Conservation (phyloP, 2,888 invertebrate species). For the Netelia fuscicornis region DNA sequence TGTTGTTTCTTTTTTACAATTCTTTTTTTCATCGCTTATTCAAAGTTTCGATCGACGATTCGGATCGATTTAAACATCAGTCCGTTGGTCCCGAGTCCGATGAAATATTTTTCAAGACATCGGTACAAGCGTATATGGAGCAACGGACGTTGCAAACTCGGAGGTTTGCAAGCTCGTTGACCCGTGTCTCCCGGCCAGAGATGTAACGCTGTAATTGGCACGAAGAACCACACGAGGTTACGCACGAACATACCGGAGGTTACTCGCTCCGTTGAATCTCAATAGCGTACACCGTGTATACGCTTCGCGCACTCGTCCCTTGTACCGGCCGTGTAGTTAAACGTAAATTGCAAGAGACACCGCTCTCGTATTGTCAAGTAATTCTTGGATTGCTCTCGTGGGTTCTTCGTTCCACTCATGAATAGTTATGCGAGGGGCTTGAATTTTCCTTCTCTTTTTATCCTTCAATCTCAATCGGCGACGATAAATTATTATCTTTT, state of each 20-base stretch:
- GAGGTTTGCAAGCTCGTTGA: slow-evolving; percentile 61
- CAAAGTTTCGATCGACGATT: too few relatives aligned
- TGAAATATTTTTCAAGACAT: slow-evolving; percentile 14
- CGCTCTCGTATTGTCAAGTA: slow-evolving; percentile 64
- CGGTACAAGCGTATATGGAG: background rate
- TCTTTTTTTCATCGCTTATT: too few relatives aligned
- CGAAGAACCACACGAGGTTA: slow-evolving; percentile 56
- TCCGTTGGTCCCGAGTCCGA: background rate
- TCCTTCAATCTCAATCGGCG: too few relatives aligned
- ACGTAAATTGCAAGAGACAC: slow-evolving; percentile 62
- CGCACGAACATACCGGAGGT: slow-evolving; percentile 59
- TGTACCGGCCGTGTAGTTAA: slow-evolving; percentile 46
- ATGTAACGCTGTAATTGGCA: slow-evolving; percentile 60
- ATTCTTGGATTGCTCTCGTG: slow-evolving; percentile 50
- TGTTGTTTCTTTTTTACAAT: too few relatives aligned
- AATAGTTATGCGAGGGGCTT: too few relatives aligned
- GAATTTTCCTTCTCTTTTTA: too few relatives aligned
- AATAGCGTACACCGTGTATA: slow-evolving; percentile 44
- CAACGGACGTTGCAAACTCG: slow-evolving; percentile 13
- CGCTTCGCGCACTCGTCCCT: slow-evolving; percentile 32
- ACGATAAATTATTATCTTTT: too few relatives aligned
- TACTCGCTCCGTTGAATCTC: slow-evolving; percentile 61
- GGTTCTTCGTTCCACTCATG: slow-evolving; percentile 4
- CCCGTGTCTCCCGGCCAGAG: slow-evolving; percentile 49
- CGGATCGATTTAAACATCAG: too few relatives aligned